Conservation (phyloP, 2,797 vertebrate genomes). For the Takifugu ocellatus region DNA sequence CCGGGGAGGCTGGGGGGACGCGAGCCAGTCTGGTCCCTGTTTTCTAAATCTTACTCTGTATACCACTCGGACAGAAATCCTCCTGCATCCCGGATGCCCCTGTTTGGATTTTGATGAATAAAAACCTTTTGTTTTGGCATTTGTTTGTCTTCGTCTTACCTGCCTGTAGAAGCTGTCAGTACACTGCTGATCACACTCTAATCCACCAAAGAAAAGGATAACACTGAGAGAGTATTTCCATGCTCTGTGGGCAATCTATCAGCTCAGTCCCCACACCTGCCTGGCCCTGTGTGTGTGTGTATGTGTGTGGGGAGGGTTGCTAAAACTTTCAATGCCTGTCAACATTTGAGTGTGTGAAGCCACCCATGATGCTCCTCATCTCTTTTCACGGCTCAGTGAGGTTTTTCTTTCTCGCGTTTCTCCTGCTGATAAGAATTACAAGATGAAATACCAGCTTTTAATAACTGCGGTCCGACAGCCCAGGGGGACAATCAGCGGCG, state of each 20-base stretch:
- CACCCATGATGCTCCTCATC: conserved; percentile 30
- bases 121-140: conserved; percentile 11
- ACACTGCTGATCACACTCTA: conserved; percentile 30
- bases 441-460: conserved; percentile 33
- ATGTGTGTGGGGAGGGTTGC: not conserved
- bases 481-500: not conserved
- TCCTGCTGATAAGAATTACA: conserved; percentile 29
- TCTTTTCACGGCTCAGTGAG: conserved; percentile 43
- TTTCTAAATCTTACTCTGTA: too few relatives aligned
- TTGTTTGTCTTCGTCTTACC: conserved; percentile 19
- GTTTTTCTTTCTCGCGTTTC: conserved; percentile 29
- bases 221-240: conserved; percentile 33
- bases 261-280: conserved; percentile 32
- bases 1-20: too few relatives aligned
- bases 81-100: not conserved
- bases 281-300: conserved; percentile 29
- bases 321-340: conserved; percentile 29
- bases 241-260: conserved; percentile 54
- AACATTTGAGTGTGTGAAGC: conserved; percentile 24
- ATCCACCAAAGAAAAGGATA: conserved; percentile 34
- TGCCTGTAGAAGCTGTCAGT: conserved; percentile 29
- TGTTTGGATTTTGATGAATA: conserved; percentile 25
- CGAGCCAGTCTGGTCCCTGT: too few relatives aligned
- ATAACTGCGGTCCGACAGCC: conserved; percentile 38
- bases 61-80: not conserved